Evolutionary conservation across 2,888 invertebrate species (phyloP).

Genomic region (Platycheirus albimanus): DNA sequence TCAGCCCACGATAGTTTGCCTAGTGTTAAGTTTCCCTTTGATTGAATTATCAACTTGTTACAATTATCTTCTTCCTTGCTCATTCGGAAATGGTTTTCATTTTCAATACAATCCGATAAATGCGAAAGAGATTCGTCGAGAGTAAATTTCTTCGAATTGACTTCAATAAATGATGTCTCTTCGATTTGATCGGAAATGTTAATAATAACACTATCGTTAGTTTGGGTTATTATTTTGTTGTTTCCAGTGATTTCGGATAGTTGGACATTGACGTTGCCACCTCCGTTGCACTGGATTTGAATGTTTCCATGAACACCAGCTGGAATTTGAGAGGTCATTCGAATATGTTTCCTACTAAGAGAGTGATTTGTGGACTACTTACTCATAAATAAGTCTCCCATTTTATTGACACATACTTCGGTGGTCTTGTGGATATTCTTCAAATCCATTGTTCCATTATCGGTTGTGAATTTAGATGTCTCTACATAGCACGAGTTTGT

Average conservation of each 20-base stretch:
- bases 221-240: conserved; percentile 77
- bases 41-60: conserved; percentile 76
- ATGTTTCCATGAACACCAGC: conserved; percentile 81
- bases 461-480: conserved; percentile 79
- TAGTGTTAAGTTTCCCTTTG: conserved; percentile 78
- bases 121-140: conserved; percentile 78
- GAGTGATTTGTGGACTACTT: conserved; percentile 48
- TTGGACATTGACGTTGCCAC: conserved; percentile 79
- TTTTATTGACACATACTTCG: conserved; percentile 77
- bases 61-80: conserved; percentile 75
- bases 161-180: conserved; percentile 77
- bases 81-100: conserved; percentile 77
- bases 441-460: conserved; percentile 78
- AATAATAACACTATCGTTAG: conserved; percentile 77
- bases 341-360: neutral
- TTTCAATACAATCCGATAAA: conserved; percentile 77
- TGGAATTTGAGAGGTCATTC: conserved; percentile 45
- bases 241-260: conserved; percentile 80
- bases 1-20: conserved; percentile 82
- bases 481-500: conserved; percentile 81
- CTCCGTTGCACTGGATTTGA: conserved; percentile 77
- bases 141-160: conserved; percentile 76
- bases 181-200: conserved; percentile 81
- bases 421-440: conserved; percentile 81
- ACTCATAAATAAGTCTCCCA: conserved; percentile 81